Evolutionary conservation across 1,140 invertebrate species (phyloP).

Genomic region (Lepidostoma basale): DNA sequence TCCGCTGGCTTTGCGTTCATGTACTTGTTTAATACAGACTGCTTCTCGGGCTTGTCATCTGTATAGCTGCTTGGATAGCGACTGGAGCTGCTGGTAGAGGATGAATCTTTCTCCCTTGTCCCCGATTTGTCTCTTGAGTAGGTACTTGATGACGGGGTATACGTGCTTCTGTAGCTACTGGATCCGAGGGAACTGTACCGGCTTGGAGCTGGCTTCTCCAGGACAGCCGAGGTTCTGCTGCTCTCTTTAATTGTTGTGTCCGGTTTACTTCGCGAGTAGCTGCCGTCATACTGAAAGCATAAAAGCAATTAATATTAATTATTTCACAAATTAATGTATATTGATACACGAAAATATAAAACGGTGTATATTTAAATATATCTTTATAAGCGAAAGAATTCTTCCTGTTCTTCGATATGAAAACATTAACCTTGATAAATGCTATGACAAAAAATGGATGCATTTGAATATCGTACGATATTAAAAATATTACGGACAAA

Average conservation of each 20-base stretch:
- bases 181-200: slow-evolving; percentile 22
- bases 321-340: slow-evolving; percentile 68
- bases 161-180: slow-evolving; percentile 30
- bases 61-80: slow-evolving; percentile 28
- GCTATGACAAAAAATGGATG: not conserved
- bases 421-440: not conserved
- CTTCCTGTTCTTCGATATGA: not conserved
- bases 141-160: slow-evolving; percentile 24
- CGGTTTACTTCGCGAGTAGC: slow-evolving; percentile 34
- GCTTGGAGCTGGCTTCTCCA: slow-evolving; percentile 33
- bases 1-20: slow-evolving; percentile 32
- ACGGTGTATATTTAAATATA: not conserved
- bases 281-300: slow-evolving; percentile 43
- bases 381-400: not conserved
- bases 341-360: not conserved
- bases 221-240: not conserved
- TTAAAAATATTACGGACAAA: not conserved
- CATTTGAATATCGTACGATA: not conserved
- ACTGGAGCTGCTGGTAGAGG: slow-evolving; percentile 1
- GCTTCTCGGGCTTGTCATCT: slow-evolving; percentile 39
- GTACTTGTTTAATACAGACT: slow-evolving; percentile 39
- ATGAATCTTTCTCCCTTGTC: slow-evolving; percentile 32
- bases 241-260: slow-evolving; percentile 32
- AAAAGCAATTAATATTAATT: not conserved
- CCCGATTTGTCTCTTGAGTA: slow-evolving; percentile 40